Evolutionary conservation across 2,113 vertebrate genomes (phyloP).

Genomic region (Glaucomys volans): DNA sequence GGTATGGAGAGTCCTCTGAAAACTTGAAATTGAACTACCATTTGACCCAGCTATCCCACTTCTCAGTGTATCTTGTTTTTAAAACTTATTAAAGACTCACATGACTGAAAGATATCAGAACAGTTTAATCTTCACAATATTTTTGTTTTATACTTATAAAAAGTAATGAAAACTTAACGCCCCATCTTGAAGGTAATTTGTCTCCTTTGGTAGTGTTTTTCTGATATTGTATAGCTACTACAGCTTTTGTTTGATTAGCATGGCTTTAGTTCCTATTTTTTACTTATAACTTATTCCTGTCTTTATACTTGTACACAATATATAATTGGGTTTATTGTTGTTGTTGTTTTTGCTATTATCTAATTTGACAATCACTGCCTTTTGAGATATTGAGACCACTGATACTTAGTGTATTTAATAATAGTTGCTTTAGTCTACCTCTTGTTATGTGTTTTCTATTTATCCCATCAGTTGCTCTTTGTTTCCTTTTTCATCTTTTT

Average conservation of each 20-base stretch:
- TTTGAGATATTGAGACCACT: not conserved
- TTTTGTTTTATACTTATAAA: conserved; percentile 19
- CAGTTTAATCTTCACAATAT: conserved; percentile 1
- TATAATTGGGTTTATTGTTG: not conserved
- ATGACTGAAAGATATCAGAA: not conserved
- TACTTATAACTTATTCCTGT: not conserved
- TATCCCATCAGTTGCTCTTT: not conserved
- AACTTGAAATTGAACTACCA: too few relatives aligned
- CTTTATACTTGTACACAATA: not conserved
- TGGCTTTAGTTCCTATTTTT: not conserved
- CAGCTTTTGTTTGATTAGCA: not conserved
- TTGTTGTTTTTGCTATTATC: not conserved
- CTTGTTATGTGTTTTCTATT: not conserved
- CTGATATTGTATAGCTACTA: not conserved
- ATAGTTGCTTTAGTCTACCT: not conserved
- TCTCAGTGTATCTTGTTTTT: not conserved
- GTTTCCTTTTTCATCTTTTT: not conserved
- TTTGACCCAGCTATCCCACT: too few relatives aligned
- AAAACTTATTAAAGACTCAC: not conserved
- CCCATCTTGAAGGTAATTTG: not conserved
- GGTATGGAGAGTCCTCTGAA: too few relatives aligned
- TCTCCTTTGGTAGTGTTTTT: not conserved
- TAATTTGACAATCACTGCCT: not conserved
- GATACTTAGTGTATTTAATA: not conserved
- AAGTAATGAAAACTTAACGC: not conserved